Percentiles rank a stretch among this genome's conserved stretches.
Conservation (phyloP, 2,888 invertebrate species). For the Meloe dianella region DNA sequence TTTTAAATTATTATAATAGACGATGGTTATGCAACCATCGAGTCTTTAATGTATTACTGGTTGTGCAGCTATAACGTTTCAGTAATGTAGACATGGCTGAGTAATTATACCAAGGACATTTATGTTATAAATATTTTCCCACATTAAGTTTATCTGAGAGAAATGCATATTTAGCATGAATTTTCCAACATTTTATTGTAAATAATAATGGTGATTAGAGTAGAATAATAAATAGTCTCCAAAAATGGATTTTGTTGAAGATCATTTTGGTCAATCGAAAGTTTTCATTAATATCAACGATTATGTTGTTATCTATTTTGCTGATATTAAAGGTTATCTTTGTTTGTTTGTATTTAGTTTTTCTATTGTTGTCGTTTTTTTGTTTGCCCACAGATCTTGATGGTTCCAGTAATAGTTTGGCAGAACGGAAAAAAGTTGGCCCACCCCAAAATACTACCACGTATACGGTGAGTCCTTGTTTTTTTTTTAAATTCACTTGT, state of each 20-base stretch:
- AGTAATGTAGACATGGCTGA: background rate
- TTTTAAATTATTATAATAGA: too few species aligned
- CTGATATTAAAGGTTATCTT: constrained; percentile 37
- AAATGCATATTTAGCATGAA: too few species aligned
- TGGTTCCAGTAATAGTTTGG: constrained; percentile 56
- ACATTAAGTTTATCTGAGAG: too few species aligned
- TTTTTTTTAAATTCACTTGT: too few species aligned
- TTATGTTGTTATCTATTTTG: constrained; percentile 42
- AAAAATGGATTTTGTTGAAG: constrained; percentile 32
- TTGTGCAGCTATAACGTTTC: background rate
- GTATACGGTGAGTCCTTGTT: constrained; percentile 71
- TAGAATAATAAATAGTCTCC: background rate
- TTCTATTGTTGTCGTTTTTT: background rate
- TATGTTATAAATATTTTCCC: background rate
- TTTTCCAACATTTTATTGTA: background rate
- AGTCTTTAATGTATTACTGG: background rate
- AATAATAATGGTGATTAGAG: background rate
- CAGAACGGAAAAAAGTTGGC: constrained; percentile 68
- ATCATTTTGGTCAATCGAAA: constrained; percentile 31
- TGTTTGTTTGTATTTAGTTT: constrained; percentile 14
- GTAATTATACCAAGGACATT: background rate
- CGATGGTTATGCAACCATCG: constrained; percentile 1
- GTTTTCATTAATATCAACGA: constrained; percentile 35
- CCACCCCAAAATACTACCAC: constrained; percentile 80
- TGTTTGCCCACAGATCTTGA: constrained; percentile 62